Evolutionary conservation across 2,113 vertebrate species (phyloP).

Genomic region (Rhinolophus sinicus): DNA sequence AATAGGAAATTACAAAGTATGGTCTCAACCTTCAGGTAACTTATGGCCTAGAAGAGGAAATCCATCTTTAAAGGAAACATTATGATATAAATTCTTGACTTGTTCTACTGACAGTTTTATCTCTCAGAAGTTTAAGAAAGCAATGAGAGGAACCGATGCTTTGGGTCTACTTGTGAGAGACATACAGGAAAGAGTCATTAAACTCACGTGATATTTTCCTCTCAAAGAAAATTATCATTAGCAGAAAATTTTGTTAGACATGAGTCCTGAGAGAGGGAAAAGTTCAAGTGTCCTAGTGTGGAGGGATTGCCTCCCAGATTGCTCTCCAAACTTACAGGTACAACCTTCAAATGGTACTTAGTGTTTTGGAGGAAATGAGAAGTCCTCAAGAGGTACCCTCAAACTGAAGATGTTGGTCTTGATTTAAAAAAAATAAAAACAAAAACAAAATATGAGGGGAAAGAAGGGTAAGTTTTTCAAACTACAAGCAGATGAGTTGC

Average conservation of each 20-base stretch:
- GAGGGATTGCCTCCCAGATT: background rate
- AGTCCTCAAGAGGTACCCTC: background rate
- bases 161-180: background rate
- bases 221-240: background rate
- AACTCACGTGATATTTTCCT: background rate
- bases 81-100: background rate
- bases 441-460: background rate
- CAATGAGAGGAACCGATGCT: background rate
- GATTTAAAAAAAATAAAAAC: background rate
- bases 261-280: background rate
- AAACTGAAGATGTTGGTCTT: background rate
- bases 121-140: background rate
- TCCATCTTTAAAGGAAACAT: background rate
- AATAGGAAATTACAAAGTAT: background rate
- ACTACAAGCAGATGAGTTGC: background rate
- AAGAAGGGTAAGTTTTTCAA: background rate
- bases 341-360: background rate
- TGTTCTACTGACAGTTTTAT: background rate
- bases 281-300: background rate
- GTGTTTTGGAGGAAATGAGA: background rate
- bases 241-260: background rate
- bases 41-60: conserved; percentile 5
- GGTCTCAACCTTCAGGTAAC: background rate
- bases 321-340: background rate
- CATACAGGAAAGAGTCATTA: background rate